Conservation (phyloP, 23 tunicate genomes). For the Styela clava region DNA sequence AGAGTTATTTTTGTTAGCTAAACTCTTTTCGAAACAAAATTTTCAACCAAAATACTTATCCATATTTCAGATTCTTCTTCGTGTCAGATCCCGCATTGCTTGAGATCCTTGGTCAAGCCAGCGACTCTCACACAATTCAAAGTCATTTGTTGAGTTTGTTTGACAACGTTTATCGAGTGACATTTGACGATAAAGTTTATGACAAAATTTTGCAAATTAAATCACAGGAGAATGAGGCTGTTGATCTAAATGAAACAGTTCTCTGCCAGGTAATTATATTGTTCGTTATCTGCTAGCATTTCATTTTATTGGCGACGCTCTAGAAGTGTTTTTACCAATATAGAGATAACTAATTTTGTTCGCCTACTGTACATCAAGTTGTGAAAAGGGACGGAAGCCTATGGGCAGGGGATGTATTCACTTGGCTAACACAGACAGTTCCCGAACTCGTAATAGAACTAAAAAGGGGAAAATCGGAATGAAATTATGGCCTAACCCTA, state of each 20-base stretch:
- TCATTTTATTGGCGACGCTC: not conserved
- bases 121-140: conserved; percentile 99
- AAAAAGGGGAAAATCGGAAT: too few species aligned
- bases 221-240: conserved; percentile 95
- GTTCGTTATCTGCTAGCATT: not conserved
- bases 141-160: conserved; percentile 91
- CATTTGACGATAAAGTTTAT: conserved; percentile 91
- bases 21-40: too few species aligned
- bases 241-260: conserved; percentile 73
- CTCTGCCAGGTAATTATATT: conserved; percentile 74
- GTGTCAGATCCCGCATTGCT: conserved; percentile 99
- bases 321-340: too few species aligned
- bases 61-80: conserved; percentile 83
- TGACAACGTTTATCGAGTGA: conserved; percentile 95
- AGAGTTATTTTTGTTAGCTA: too few species aligned
- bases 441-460: too few species aligned
- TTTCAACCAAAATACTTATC: too few species aligned
- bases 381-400: too few species aligned
- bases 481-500: too few species aligned
- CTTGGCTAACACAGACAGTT: too few species aligned
- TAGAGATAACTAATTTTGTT: too few species aligned
- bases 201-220: conserved; percentile 67
- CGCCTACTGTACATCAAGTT: too few species aligned
- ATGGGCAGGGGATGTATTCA: too few species aligned
- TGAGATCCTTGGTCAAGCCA: conserved; percentile 99